phyloP scores from a whole-genome alignment of 2,888 invertebrate genomes.

The Pediacus dermestoides region DNA sequence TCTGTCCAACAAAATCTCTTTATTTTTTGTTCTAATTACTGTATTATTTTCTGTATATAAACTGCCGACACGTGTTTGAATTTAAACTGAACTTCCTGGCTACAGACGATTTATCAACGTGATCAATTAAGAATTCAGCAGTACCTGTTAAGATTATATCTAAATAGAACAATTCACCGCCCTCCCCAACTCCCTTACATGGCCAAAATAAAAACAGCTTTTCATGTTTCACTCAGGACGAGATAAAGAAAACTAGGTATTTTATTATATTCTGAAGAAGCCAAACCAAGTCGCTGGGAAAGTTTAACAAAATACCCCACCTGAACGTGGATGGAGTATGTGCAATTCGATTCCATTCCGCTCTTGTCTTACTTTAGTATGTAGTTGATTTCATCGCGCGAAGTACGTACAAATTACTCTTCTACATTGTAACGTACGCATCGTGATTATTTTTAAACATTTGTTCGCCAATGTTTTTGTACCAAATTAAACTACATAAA shows the following conservation, averaged over 20 bases:
- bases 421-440: too few species aligned
- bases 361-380: slow-evolving; percentile 8
- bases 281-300: too few species aligned
- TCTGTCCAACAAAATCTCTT: too few species aligned
- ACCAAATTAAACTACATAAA: too few species aligned
- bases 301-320: too few species aligned
- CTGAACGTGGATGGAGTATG: slow-evolving; percentile 11
- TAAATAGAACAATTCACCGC: slow-evolving; percentile 7
- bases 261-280: too few species aligned
- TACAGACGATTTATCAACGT: not conserved
- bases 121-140: slow-evolving; percentile 8
- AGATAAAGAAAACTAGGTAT: slow-evolving; percentile 7
- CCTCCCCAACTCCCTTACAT: not conserved
- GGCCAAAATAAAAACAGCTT: slow-evolving; percentile 1
- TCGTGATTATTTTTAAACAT: too few species aligned
- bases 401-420: not conserved
- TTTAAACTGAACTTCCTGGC: slow-evolving; percentile 6
- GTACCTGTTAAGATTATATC: slow-evolving; percentile 9
- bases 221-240: not conserved
- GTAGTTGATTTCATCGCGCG: slow-evolving; percentile 10
- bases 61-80: not conserved
- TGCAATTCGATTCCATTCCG: slow-evolving; percentile 5
- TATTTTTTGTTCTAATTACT: too few species aligned
- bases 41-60: slow-evolving; percentile 3
- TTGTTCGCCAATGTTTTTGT: too few species aligned